Percentiles rank a stretch among this genome's conserved stretches.
Evolutionary conservation across 2,888 invertebrate genomes (phyloP).

Genomic region (Opisthograptis luteolata): DNA sequence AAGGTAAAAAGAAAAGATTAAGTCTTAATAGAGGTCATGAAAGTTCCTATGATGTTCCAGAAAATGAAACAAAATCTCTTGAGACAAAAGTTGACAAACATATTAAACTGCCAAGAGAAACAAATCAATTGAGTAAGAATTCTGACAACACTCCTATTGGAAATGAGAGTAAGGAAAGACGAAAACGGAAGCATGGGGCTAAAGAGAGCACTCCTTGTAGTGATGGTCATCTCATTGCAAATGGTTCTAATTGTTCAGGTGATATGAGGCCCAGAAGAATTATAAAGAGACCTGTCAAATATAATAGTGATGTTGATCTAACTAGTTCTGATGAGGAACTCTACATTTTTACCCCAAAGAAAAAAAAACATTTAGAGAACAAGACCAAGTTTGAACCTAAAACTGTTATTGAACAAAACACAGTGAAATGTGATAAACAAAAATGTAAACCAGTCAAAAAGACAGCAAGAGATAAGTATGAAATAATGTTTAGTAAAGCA

Average conservation of each 20-base stretch:
- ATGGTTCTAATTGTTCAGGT: constrained; percentile 22
- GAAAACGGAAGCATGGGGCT: constrained; percentile 31
- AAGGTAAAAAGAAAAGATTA: constrained; percentile 52
- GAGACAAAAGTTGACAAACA: neutral
- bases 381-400: constrained; percentile 17
- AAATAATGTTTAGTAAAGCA: constrained; percentile 17
- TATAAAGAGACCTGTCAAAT: constrained; percentile 70
- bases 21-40: constrained; percentile 41
- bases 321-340: constrained; percentile 75
- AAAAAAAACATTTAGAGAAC: constrained; percentile 43
- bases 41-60: constrained; percentile 25
- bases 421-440: constrained; percentile 17
- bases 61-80: constrained; percentile 27
- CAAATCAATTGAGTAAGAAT: neutral
- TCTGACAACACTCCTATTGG: constrained; percentile 17
- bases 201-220: constrained; percentile 13
- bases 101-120: neutral
- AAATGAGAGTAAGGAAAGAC: constrained; percentile 20
- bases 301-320: constrained; percentile 56
- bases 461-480: neutral
- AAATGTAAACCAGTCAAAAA: constrained; percentile 11
- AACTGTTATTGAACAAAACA: constrained; percentile 24
- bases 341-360: constrained; percentile 74
- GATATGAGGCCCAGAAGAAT: constrained; percentile 64
- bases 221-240: constrained; percentile 9